phyloP scores from a whole-genome alignment of 2,113 vertebrate species.

The Corythornis madagascariensis region DNA sequence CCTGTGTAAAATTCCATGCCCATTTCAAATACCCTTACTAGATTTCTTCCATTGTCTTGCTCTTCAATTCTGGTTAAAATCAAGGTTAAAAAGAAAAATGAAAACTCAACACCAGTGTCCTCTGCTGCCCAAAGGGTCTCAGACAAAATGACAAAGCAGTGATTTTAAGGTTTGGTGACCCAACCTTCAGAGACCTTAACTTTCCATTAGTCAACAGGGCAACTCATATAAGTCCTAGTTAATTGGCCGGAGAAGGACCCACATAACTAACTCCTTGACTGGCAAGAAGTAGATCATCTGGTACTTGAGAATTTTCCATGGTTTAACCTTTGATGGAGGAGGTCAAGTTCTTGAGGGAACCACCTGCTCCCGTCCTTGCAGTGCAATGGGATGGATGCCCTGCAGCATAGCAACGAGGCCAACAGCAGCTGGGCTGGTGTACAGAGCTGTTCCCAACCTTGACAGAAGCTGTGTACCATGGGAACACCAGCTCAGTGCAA shows the following conservation, averaged over 20 bases:
- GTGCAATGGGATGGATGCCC: neutral
- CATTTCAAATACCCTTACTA: conserved; percentile 35
- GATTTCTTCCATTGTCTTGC: conserved; percentile 48
- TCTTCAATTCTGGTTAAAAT: conserved; percentile 28
- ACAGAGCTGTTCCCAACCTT: neutral
- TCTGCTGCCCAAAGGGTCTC: neutral
- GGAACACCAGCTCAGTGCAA: neutral
- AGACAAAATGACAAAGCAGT: neutral
- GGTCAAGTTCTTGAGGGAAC: neutral
- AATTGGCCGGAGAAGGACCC: neutral
- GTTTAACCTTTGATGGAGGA: neutral
- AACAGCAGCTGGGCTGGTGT: neutral
- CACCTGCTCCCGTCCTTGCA: neutral
- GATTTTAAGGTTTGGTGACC: neutral
- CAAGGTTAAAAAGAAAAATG: conserved; percentile 33
- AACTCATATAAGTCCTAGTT: neutral
- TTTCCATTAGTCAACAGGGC: conserved; percentile 36
- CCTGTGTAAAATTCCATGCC: conserved; percentile 46
- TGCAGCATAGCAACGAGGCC: neutral
- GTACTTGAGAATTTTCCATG: neutral
- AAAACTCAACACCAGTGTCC: neutral
- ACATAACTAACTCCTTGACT: neutral
- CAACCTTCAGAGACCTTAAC: neutral
- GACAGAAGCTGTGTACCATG: neutral
- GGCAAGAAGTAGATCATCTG: neutral